phyloP scores from a whole-genome alignment of 2,888 invertebrate species.

The Metacarcinus magister region DNA sequence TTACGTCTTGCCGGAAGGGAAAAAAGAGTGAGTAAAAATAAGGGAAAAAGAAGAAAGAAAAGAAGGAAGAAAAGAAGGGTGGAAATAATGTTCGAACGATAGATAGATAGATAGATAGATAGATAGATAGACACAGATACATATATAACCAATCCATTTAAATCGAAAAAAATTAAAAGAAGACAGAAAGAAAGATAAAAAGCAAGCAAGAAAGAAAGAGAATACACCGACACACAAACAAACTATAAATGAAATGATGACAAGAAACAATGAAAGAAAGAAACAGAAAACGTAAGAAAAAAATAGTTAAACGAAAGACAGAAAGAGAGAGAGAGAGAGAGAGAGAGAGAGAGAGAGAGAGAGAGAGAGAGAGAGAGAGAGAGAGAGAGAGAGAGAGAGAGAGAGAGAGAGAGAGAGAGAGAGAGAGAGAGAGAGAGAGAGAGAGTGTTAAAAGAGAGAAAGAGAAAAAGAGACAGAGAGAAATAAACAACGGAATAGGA shows the following conservation, averaged over 20 bases:
- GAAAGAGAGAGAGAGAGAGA: neutral
- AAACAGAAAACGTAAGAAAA: too few species aligned
- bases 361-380: neutral
- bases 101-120: neutral
- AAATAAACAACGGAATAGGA: neutral
- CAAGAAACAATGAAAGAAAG: too few species aligned
- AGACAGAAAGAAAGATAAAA: neutral
- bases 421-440: neutral
- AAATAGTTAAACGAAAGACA: neutral
- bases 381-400: neutral
- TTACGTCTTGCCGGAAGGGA: constrained; percentile 11
- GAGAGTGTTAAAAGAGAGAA: neutral
- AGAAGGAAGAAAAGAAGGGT: neutral
- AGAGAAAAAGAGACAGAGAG: too few species aligned
- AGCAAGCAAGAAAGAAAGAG: neutral
- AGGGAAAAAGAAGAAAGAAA: neutral
- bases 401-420: neutral
- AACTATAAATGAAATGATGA: too few species aligned
- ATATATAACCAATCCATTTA: neutral
- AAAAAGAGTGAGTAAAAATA: neutral
- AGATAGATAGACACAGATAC: neutral
- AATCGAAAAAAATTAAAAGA: too few species aligned
- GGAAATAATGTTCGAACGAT: neutral
- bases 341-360: neutral
- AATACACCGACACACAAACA: neutral